Percentiles rank a stretch among this genome's conserved stretches.
These are phyloP conservation scores for Panthera uncia DNA, from an alignment of 2,113 vertebrate genomes.

Conservation along the genomic window DNA sequence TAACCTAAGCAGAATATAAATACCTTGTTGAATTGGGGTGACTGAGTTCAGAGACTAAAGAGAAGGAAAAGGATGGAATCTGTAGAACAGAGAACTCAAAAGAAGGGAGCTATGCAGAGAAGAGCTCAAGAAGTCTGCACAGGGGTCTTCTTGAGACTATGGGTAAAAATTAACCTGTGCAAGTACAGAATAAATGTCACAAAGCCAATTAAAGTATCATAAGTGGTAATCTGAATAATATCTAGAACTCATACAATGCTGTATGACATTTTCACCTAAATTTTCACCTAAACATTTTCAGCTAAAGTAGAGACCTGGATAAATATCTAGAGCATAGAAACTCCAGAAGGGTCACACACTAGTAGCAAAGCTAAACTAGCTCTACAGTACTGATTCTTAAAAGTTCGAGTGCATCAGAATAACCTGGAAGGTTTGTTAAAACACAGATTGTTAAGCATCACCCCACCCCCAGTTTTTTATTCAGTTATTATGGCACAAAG, in stretches of 20 bases:
- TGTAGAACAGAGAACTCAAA: neutral
- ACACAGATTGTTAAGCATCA: neutral
- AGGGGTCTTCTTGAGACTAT: neutral
- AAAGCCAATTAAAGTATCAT: neutral
- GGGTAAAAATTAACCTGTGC: neutral
- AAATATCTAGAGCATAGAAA: neutral
- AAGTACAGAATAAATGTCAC: neutral
- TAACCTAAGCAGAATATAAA: neutral
- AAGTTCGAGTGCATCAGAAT: neutral
- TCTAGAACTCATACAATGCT: neutral
- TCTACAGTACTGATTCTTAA: neutral
- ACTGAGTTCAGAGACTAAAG: conserved; percentile 9
- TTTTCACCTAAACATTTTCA: too few relatives aligned
- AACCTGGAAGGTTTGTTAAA: neutral
- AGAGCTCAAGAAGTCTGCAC: neutral
- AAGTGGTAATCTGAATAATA: neutral
- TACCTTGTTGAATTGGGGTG: neutral
- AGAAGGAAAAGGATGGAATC: neutral
- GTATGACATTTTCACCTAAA: neutral
- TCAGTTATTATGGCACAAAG: neutral
- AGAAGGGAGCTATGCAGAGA: neutral
- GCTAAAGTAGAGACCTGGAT: neutral
- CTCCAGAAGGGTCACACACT: neutral
- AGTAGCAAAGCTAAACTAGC: neutral
- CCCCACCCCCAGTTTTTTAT: neutral